These are phyloP conservation scores for Ceratotherium simum DNA, from an alignment of 2,113 vertebrate genomes.

Conservation along the genomic window DNA sequence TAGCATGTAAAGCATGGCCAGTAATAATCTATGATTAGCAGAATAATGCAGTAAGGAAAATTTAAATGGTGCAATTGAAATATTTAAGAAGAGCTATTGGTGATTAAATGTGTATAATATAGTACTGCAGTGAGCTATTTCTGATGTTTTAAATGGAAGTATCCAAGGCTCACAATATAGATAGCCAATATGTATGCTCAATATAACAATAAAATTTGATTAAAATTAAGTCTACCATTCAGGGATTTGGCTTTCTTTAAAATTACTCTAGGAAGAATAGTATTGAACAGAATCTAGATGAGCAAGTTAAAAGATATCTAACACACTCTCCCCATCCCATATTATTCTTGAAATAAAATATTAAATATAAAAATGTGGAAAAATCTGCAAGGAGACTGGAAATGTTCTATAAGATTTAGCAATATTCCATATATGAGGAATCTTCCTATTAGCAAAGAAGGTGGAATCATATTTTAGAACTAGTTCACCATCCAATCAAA, in stretches of 20 bases:
- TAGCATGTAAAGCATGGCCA: background rate
- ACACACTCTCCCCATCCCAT: background rate
- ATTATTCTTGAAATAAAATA: background rate
- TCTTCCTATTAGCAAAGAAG: background rate
- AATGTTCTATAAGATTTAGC: background rate
- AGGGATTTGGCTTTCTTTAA: background rate
- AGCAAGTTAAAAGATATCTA: background rate
- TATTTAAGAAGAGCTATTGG: background rate
- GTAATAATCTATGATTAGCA: background rate
- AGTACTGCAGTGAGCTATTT: background rate
- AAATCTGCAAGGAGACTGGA: background rate
- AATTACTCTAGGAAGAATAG: background rate
- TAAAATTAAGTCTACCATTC: background rate
- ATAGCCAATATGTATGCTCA: background rate
- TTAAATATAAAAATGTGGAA: background rate
- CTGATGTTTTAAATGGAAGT: background rate
- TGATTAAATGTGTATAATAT: background rate
- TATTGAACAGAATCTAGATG: background rate
- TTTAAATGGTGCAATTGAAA: background rate
- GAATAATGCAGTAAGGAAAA: background rate
- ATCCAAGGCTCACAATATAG: background rate
- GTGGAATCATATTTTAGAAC: background rate
- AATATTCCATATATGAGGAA: background rate
- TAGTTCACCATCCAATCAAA: background rate
- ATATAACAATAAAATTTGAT: background rate